These are phyloP conservation scores for Brachypteracias leptosomus DNA, from an alignment of 2,113 vertebrate genomes.

Conservation along the genomic window DNA sequence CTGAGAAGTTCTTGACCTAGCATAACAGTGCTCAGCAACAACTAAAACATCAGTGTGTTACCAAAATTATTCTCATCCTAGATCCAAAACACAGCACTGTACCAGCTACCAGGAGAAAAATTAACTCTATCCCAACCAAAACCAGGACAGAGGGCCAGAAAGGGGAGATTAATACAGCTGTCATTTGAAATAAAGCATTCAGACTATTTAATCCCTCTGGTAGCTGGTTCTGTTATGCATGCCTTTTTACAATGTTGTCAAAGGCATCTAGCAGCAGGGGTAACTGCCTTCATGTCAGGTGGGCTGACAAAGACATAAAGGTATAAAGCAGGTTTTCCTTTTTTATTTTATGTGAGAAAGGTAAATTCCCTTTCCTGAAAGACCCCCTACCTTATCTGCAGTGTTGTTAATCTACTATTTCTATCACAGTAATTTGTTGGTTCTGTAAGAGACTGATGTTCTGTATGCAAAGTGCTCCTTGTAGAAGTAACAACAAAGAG, in stretches of 20 bases:
- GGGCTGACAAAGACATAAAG: constrained; percentile 28
- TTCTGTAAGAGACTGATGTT: background rate
- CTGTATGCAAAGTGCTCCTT: background rate
- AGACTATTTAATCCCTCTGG: background rate
- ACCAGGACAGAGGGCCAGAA: background rate
- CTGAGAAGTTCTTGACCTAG: background rate
- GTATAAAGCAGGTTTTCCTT: background rate
- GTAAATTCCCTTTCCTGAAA: background rate
- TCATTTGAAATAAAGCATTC: background rate
- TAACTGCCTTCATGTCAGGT: background rate
- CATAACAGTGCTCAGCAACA: background rate
- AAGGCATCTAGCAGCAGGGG: constrained; percentile 5
- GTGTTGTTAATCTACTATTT: constrained; percentile 33
- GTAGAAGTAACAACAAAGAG: constrained; percentile 35
- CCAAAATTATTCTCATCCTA: background rate
- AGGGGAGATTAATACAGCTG: background rate
- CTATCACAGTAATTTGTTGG: background rate
- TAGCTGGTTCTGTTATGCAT: background rate
- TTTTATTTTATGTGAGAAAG: constrained; percentile 8
- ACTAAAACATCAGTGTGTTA: background rate
- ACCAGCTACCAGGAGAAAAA: background rate
- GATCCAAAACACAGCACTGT: background rate
- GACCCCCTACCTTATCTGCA: background rate
- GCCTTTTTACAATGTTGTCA: background rate
- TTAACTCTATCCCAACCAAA: background rate